Percentiles rank a stretch among this genome's conserved stretches.
phyloP scores from a whole-genome alignment of 2,113 vertebrate species.

The Sminthopsis crassicaudata region DNA sequence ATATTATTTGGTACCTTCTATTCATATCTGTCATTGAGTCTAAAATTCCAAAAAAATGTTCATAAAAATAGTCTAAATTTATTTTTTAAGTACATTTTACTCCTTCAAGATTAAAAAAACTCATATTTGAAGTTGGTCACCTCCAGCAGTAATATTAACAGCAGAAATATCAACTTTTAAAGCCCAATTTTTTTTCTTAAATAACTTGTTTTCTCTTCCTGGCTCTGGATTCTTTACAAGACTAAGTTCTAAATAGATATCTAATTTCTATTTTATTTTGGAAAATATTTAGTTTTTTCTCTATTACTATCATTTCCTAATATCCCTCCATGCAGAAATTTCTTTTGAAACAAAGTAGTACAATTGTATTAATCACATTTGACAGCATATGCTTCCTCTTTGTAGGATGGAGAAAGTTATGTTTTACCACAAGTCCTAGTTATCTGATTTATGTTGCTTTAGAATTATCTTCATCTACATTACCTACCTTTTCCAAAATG shows the following conservation, averaged over 20 bases:
- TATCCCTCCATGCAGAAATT: not conserved
- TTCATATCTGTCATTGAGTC: slow-evolving; percentile 10
- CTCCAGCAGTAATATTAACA: not conserved
- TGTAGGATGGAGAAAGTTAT: not conserved
- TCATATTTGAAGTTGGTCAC: not conserved
- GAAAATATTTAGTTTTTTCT: not conserved
- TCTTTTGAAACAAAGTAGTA: not conserved
- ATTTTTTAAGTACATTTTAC: not conserved
- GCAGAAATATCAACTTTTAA: not conserved
- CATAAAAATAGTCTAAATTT: slow-evolving; percentile 9
- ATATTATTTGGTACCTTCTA: not conserved
- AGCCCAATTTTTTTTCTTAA: not conserved
- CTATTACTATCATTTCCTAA: not conserved
- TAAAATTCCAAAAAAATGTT: slow-evolving; percentile 22
- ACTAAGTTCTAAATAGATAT: slow-evolving; percentile 15
- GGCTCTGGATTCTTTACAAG: not conserved
- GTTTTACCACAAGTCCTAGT: not conserved
- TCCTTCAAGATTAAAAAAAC: not conserved
- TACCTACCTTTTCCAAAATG: slow-evolving; percentile 93
- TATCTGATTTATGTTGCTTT: not conserved
- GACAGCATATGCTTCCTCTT: not conserved
- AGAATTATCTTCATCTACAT: not conserved
- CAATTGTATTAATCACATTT: not conserved
- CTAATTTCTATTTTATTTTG: not conserved
- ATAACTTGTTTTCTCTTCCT: not conserved